These are phyloP conservation scores for Halocynthia aurantium DNA, from an alignment of 23 tunicate genomes.

Conservation along the genomic window DNA sequence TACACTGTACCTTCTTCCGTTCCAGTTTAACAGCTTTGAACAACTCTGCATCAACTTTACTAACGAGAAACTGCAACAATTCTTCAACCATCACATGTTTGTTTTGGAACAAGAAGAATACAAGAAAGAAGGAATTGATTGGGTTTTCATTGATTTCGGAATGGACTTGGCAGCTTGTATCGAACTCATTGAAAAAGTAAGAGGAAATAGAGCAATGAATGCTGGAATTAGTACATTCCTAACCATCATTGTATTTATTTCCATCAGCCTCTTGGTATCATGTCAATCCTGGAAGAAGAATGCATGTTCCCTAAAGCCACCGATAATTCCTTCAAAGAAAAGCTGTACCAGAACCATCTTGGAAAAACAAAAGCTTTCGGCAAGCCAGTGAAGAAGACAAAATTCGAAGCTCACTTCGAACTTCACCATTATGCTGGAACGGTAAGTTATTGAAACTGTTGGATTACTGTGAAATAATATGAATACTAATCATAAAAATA, in stretches of 20 bases:
- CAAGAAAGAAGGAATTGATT: slow-evolving; percentile 97
- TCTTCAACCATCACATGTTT: slow-evolving; percentile 99
- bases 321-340: slow-evolving; percentile 80
- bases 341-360: slow-evolving; percentile 86
- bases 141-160: slow-evolving; percentile 99
- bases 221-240: too few species aligned
- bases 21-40: slow-evolving; percentile 95
- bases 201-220: not conserved
- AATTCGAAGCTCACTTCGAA: slow-evolving; percentile 94
- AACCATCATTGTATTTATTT: too few species aligned
- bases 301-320: slow-evolving; percentile 98
- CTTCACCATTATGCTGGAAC: slow-evolving; percentile 95
- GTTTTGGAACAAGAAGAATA: slow-evolving; percentile 99
- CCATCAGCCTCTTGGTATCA: slow-evolving; percentile 83
- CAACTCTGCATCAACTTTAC: slow-evolving; percentile 99
- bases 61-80: slow-evolving; percentile 98
- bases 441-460: slow-evolving; percentile 21
- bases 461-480: not conserved
- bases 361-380: slow-evolving; percentile 89
- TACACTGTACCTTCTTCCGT: not conserved
- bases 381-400: slow-evolving; percentile 72
- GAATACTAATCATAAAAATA: not conserved
- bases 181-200: slow-evolving; percentile 92
- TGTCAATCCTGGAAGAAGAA: slow-evolving; percentile 97
- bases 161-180: slow-evolving; percentile 99